Conservation (phyloP, 2,797 vertebrate species). For the Fundulus diaphanus region DNA sequence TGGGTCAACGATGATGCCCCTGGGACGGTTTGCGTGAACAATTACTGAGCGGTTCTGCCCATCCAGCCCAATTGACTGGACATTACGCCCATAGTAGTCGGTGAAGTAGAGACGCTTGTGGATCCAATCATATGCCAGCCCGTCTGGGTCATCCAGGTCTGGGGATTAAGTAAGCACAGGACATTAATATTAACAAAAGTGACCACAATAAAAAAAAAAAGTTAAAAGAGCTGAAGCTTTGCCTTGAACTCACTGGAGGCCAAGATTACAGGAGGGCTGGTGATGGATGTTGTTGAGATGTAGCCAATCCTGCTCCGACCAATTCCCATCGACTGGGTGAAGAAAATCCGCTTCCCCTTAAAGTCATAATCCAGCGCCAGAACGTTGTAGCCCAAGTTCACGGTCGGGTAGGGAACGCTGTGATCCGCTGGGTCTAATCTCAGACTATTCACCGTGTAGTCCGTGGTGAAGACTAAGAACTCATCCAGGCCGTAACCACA, state of each 20-base stretch:
- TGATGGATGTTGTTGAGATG: constrained; percentile 76
- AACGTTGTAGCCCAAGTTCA: constrained; percentile 77
- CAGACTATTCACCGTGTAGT: constrained; percentile 85
- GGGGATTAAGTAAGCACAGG: constrained; percentile 5
- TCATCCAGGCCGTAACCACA: constrained; percentile 87
- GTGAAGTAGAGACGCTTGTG: constrained; percentile 92
- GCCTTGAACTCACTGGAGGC: constrained; percentile 79
- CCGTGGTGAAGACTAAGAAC: constrained; percentile 88
- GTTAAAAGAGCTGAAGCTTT: neutral
- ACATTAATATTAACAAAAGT: neutral
- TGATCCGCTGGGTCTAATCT: constrained; percentile 88
- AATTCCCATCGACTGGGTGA: constrained; percentile 79
- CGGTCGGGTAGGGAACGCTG: constrained; percentile 82
- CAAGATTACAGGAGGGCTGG: constrained; percentile 78
- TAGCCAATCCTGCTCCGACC: constrained; percentile 87
- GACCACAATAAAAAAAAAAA: neutral
- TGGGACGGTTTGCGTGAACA: constrained; percentile 83
- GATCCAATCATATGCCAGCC: constrained; percentile 94
- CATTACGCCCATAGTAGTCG: constrained; percentile 84
- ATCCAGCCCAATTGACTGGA: constrained; percentile 87
- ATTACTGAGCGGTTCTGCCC: constrained; percentile 86
- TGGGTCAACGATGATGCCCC: constrained; percentile 89
- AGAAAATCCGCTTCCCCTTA: constrained; percentile 86
- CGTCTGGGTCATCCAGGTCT: constrained; percentile 88
- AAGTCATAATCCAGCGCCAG: constrained; percentile 88